Evolutionary conservation across 2,888 invertebrate species (phyloP), one percentile per base, ranked within the genome.

Genomic region (Patella depressa): DNA sequence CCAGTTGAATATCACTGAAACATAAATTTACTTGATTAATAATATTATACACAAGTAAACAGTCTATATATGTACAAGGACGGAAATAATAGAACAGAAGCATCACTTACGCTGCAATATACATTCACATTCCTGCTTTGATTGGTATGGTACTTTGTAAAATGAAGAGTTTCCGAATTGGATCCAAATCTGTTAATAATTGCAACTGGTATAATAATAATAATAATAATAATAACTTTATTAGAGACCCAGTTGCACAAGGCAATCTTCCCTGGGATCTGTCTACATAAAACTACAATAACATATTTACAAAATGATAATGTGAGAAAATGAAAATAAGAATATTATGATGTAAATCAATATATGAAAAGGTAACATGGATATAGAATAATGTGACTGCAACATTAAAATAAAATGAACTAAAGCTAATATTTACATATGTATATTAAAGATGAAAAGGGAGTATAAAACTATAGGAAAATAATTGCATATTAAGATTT

Each of bases 1-100:
- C 95, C 55, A 98, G 93, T 15, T 94, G 94, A 57, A 96, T 96
- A 75, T 96, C 95, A 84, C 91, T 91, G 85, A 24, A 85, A 82
- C 59, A 70, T 53, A 73, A 71, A 72, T 45, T 7, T 45, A 45
- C 45, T 45, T 45, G 45, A 45, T 34, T 75, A 54, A 57, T 17
- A 73, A 54, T 72, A 17, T 24, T 7, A 73, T 59, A 29, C 15
- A 77, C 19, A 17, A 19, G 14, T 53, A 29, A 45, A 34, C 29
- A 77, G 29, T 15, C 55, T 53, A 14, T 29, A 53, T 17, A 53
- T 12, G 19, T 12, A 59, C 19, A 53, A 29, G n/a, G 70, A 11
- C 9, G 29, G 11, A 12, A 71, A 3, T 5, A 7, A 69, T 69
- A 53, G 70, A 15, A 24, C 71, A 55, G 17, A 17, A 19, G 70